Conservation (phyloP, 2,113 vertebrate genomes). For the Cranoglanis bouderius region DNA sequence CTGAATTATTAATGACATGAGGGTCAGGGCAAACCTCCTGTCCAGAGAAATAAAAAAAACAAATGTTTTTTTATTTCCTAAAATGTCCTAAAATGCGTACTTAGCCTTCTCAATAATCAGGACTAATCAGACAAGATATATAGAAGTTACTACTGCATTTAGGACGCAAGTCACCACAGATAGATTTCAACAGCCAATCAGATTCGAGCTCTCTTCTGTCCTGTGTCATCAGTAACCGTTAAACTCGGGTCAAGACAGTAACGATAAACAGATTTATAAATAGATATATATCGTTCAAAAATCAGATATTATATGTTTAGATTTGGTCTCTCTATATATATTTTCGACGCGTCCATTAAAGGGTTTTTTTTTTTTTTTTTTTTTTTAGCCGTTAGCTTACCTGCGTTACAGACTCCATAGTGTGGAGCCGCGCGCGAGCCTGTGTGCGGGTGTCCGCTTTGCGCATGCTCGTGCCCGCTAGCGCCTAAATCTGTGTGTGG, state of each 20-base stretch:
- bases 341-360: background rate
- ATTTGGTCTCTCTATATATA: background rate
- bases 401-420: background rate
- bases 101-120: background rate
- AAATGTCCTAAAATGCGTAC: background rate
- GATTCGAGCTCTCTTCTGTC: background rate
- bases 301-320: background rate
- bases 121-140: background rate
- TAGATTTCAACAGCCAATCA: slow-evolving; percentile 14
- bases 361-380: background rate
- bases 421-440: background rate
- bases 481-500: background rate
- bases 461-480: slow-evolving; percentile 19
- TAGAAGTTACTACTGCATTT: background rate
- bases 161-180: background rate
- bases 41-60: background rate
- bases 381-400: background rate
- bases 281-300: background rate
- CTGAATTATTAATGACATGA: slow-evolving; percentile 24
- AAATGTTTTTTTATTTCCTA: too few species aligned
- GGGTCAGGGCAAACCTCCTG: slow-evolving; percentile 30
- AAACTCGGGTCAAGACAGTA: background rate
- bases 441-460: background rate
- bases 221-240: background rate
- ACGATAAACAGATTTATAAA: background rate